Percentiles rank a stretch among this genome's conserved stretches.
Evolutionary conservation across 2,888 invertebrate genomes (phyloP).

Genomic region (Hemithea aestivaria): DNA sequence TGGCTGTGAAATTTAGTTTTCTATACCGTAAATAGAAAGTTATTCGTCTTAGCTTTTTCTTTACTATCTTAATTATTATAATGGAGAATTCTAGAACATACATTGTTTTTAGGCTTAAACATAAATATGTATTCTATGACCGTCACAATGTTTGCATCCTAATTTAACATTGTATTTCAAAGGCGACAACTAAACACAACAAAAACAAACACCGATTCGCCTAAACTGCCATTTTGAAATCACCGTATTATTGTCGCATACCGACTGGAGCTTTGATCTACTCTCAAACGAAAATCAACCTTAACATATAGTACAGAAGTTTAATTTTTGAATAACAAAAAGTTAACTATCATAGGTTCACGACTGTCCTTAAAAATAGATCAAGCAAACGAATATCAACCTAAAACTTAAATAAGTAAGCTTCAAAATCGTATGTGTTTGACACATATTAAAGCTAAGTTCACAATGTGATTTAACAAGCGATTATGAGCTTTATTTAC

Average conservation of each 20-base stretch:
- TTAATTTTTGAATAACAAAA: conserved; percentile 48
- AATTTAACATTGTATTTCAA: conserved; percentile 26
- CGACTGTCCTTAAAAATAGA: background rate
- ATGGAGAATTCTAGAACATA: no score
- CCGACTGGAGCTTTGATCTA: conserved; percentile 65
- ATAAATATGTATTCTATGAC: no score
- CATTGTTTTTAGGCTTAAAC: no score
- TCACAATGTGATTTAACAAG: background rate
- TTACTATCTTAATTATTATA: no score
- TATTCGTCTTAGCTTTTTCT: no score
- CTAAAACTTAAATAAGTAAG: conserved; percentile 1
- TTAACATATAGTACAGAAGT: conserved; percentile 36
- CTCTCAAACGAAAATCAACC: conserved; percentile 34
- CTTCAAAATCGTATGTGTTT: background rate
- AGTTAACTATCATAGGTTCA: conserved; percentile 25
- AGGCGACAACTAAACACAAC: conserved; percentile 11
- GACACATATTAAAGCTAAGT: background rate
- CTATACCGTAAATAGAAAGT: no score
- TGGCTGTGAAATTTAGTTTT: no score
- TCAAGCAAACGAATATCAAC: background rate
- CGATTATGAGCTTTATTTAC: background rate
- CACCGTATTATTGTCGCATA: conserved; percentile 62
- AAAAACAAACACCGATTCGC: conserved; percentile 27
- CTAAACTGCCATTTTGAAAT: conserved; percentile 62
- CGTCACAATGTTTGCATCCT: no score